These are phyloP conservation scores for Diachasma alloeum DNA, from an alignment of 1,140 invertebrate species.

Conservation along the genomic window DNA sequence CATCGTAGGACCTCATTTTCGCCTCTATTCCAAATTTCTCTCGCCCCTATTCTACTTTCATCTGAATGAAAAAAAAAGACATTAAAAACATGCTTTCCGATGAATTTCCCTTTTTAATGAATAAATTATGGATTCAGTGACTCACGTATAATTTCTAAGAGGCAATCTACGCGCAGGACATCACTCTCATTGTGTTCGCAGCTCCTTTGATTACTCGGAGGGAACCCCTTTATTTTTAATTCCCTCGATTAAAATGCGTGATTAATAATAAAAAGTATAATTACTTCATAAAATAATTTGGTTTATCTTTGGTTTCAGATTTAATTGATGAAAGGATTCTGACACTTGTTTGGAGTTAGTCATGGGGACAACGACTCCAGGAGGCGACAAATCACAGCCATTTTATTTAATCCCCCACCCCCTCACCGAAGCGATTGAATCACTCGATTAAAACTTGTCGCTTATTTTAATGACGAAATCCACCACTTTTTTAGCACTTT, in stretches of 20 bases:
- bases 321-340: not conserved
- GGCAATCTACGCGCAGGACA: not conserved
- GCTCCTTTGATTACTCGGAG: not conserved
- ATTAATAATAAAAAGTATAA: not conserved
- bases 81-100: not conserved
- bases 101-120: not conserved
- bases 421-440: slow-evolving; percentile 1
- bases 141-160: not conserved
- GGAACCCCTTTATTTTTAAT: not conserved
- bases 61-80: not conserved
- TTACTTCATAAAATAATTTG: too few relatives aligned
- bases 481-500: not conserved
- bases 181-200: not conserved
- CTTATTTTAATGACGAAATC: not conserved
- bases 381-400: slow-evolving; percentile 42
- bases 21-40: not conserved
- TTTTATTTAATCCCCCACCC: slow-evolving; percentile 38
- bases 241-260: not conserved
- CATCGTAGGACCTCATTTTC: slow-evolving; percentile 61
- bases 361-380: not conserved
- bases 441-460: not conserved
- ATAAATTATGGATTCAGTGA: not conserved
- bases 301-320: not conserved
- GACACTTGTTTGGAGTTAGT: not conserved
- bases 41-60: not conserved